Percentiles rank a stretch among this genome's conserved stretches.
phyloP scores from a whole-genome alignment of 2,797 vertebrate genomes.

The Hirundo rustica region DNA sequence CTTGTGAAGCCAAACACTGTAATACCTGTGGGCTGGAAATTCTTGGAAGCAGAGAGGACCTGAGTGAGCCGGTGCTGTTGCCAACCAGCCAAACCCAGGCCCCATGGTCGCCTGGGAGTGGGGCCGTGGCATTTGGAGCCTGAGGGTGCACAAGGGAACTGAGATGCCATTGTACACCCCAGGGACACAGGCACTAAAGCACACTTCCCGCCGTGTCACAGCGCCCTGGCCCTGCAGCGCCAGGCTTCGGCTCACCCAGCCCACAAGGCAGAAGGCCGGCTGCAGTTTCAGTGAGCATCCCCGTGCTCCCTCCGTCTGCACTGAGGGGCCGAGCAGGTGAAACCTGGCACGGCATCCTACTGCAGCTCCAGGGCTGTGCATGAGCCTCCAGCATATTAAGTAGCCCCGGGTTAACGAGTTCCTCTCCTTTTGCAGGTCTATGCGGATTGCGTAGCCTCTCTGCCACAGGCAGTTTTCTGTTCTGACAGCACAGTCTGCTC shows the following conservation, averaged over 20 bases:
- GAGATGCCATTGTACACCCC: background rate
- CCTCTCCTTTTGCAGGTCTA: conserved; percentile 25
- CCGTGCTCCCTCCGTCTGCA: background rate
- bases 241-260: background rate
- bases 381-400: conserved; percentile 47
- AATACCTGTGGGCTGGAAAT: background rate
- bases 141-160: background rate
- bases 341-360: background rate
- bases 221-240: background rate
- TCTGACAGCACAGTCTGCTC: background rate
- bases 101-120: rapidly evolving
- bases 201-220: rapidly evolving
- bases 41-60: background rate
- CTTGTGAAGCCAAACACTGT: background rate
- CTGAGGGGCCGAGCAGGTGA: background rate
- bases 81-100: background rate
- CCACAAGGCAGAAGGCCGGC: rapidly evolving
- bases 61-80: background rate
- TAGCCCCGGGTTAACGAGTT: conserved; percentile 26
- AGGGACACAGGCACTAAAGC: background rate
- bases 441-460: background rate
- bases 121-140: background rate
- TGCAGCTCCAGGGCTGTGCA: conserved; percentile 14
- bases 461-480: background rate
- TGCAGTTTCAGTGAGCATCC: rapidly evolving